Conservation (phyloP, 2,888 invertebrate genomes). For the Beris morrisii region DNA sequence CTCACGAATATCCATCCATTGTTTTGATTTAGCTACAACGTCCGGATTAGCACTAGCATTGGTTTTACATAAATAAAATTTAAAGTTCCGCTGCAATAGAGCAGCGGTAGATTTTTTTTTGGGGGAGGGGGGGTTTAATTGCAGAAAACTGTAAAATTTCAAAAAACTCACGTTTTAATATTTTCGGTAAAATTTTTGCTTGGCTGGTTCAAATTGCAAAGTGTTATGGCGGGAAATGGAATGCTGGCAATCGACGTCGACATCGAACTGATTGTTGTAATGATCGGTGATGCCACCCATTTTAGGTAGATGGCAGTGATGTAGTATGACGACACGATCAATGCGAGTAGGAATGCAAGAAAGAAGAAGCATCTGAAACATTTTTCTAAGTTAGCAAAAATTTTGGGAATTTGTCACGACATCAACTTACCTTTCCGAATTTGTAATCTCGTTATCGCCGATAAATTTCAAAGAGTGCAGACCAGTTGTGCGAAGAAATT, state of each 20-base stretch:
- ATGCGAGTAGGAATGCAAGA: constrained; percentile 65
- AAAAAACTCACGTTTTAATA: constrained; percentile 51
- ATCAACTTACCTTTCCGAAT: constrained; percentile 41
- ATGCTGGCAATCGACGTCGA: constrained; percentile 64
- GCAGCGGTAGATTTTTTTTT: constrained; percentile 35
- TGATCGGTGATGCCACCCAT: constrained; percentile 70
- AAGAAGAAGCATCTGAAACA: constrained; percentile 70
- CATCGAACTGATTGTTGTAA: constrained; percentile 70
- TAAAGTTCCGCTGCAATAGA: constrained; percentile 36
- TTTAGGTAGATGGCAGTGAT: constrained; percentile 68
- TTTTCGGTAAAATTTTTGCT: constrained; percentile 64
- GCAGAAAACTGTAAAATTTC: neutral
- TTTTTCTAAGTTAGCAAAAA: no score
- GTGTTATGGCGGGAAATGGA: constrained; percentile 77
- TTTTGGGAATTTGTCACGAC: no score
- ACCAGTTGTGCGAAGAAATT: constrained; percentile 69
- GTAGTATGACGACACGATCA: constrained; percentile 67
- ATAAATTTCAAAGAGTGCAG: constrained; percentile 77
- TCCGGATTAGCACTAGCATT: neutral
- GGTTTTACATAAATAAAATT: neutral
- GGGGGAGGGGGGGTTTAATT: constrained; percentile 1
- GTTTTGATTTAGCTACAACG: neutral
- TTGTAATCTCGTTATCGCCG: constrained; percentile 56
- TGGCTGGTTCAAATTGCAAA: constrained; percentile 79
- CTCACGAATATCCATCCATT: neutral